Conservation (phyloP, 2,888 invertebrate species). For the Caenorhabditis doughertyi region DNA sequence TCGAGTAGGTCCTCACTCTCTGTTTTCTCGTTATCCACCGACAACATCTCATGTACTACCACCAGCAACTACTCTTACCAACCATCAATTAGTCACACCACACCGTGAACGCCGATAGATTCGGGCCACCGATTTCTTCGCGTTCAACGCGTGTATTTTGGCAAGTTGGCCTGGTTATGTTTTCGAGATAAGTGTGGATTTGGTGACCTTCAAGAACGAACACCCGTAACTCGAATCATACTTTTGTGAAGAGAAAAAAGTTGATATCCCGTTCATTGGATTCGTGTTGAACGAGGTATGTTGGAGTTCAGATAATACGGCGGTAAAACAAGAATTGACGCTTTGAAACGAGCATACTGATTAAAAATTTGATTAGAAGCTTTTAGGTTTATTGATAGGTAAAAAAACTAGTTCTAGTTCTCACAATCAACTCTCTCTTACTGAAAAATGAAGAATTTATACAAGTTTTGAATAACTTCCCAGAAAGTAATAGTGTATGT, state of each 20-base stretch:
- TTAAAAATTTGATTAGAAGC: no score
- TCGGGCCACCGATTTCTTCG: slow-evolving; percentile 59
- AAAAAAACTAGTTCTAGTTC: no score
- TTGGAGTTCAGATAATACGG: no score
- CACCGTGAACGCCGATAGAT: slow-evolving; percentile 64
- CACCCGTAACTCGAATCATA: slow-evolving; percentile 7
- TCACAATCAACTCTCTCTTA: no score
- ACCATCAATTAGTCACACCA: slow-evolving; percentile 69
- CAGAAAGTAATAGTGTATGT: neutral
- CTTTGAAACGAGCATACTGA: no score
- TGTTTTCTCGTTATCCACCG: slow-evolving; percentile 61
- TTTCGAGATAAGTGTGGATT: slow-evolving; percentile 58
- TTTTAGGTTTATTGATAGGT: no score
- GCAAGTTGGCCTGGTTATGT: slow-evolving; percentile 58
- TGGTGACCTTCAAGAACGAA: slow-evolving; percentile 47
- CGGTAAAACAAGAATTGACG: no score
- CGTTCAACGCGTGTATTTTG: slow-evolving; percentile 30
- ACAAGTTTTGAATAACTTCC: neutral
- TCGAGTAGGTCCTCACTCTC: slow-evolving; percentile 34
- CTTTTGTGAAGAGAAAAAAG: neutral
- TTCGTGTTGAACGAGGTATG: no score
- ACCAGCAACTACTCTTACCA: slow-evolving; percentile 34
- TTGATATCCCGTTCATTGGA: no score
- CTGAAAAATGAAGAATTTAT: no score
- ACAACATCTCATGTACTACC: slow-evolving; percentile 66